A percentile compares a stretch with the other conserved stretches of the same genome.
phyloP scores from a whole-genome alignment of 2,797 vertebrate genomes.

The Champsocephalus gunnari region DNA sequence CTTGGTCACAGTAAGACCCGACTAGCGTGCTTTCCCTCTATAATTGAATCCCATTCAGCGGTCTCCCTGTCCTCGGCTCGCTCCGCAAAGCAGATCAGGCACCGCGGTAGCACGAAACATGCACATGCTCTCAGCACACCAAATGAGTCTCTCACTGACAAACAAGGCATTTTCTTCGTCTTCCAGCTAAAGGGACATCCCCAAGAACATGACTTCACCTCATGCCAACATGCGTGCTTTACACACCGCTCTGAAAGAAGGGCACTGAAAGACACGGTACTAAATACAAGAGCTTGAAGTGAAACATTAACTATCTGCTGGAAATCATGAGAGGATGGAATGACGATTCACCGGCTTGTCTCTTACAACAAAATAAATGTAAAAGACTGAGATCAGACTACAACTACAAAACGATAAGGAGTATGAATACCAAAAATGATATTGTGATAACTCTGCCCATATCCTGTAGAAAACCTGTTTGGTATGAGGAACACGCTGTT shows the following conservation, averaged over 20 bases:
- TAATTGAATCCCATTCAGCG: conserved; percentile 86
- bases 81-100: conserved; percentile 76
- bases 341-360: conserved; percentile 2
- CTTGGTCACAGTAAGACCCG: conserved; percentile 74
- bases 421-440: not conserved
- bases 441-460: not conserved
- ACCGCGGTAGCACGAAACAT: conserved; percentile 44
- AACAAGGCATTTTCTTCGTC: conserved; percentile 69
- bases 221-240: conserved; percentile 25
- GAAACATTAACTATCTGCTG: not conserved
- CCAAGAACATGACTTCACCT: conserved; percentile 57
- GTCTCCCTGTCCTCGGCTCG: conserved; percentile 76
- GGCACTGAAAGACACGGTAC: conserved; percentile 4
- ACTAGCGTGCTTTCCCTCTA: conserved; percentile 81
- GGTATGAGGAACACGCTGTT: not conserved
- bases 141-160: conserved; percentile 60
- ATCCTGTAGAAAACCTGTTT: conserved; percentile 11
- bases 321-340: not conserved
- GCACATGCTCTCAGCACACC: conserved; percentile 23
- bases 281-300: conserved; percentile 2
- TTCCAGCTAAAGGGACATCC: conserved; percentile 54
- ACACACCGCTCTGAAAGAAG: conserved; percentile 12
- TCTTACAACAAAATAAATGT: not conserved
- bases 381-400: not conserved
- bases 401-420: not conserved